These are phyloP conservation scores for Thecophora atra DNA, from an alignment of 2,888 invertebrate species.

Conservation along the genomic window DNA sequence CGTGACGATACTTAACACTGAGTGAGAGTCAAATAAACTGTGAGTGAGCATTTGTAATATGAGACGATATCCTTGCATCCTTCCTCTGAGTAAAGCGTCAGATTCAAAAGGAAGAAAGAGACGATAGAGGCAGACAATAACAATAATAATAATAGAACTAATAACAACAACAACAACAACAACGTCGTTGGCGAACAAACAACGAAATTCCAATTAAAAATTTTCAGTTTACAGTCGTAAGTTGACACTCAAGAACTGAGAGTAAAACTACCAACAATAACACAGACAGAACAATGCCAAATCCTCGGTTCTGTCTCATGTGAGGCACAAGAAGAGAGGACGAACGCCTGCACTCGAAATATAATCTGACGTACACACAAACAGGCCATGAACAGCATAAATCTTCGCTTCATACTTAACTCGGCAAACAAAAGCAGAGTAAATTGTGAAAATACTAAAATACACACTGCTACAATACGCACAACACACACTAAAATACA, in stretches of 20 bases:
- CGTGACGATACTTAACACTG: background rate
- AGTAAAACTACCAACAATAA: background rate
- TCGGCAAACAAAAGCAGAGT: slow-evolving; percentile 47
- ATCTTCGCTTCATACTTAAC: slow-evolving; percentile 44
- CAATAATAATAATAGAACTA: background rate
- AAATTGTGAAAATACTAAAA: slow-evolving; percentile 44
- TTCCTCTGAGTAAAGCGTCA: background rate
- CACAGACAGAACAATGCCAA: slow-evolving; percentile 28
- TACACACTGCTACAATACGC: background rate
- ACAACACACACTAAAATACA: slow-evolving; percentile 25
- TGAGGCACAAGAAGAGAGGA: background rate
- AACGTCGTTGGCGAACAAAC: slow-evolving; percentile 1
- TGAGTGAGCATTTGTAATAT: slow-evolving; percentile 8
- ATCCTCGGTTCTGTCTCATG: no score
- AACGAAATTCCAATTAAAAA: slow-evolving; percentile 59
- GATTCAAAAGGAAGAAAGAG: background rate
- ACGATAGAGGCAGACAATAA: background rate
- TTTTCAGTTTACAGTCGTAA: slow-evolving; percentile 57
- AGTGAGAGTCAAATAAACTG: background rate
- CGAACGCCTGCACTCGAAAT: background rate
- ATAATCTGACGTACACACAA: no score
- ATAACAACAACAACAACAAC: slow-evolving; percentile 39
- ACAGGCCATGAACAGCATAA: slow-evolving; percentile 43
- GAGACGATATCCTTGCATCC: background rate
- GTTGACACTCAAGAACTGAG: slow-evolving; percentile 57